Conservation (phyloP, 1,140 invertebrate species). For the Macrotrachela quadricornifera region DNA sequence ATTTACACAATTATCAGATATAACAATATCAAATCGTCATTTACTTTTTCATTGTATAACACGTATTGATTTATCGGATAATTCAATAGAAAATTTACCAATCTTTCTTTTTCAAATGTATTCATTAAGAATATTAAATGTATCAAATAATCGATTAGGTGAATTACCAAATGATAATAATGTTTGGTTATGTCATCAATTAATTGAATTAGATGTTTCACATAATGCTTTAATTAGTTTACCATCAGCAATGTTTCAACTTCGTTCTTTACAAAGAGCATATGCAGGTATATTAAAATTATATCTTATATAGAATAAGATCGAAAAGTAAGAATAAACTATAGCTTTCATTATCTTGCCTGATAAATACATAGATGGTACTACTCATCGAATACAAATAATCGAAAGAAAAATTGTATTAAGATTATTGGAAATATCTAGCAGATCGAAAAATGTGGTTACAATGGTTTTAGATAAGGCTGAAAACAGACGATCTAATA, state of each 20-base stretch:
- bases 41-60: slow-evolving; percentile 68
- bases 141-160: slow-evolving; percentile 65
- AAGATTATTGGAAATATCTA: too few species aligned
- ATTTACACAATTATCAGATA: slow-evolving; percentile 48
- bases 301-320: too few species aligned
- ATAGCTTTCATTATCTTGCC: too few species aligned
- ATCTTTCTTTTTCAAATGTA: slow-evolving; percentile 56
- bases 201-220: slow-evolving; percentile 4
- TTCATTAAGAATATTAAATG: slow-evolving; percentile 53
- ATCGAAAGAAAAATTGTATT: too few species aligned
- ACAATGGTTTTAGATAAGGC: too few species aligned
- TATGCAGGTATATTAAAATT: too few species aligned
- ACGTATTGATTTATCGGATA: slow-evolving; percentile 72
- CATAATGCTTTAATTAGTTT: neutral
- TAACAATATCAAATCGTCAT: slow-evolving; percentile 37
- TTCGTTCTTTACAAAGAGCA: neutral
- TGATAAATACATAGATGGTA: too few species aligned
- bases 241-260: neutral
- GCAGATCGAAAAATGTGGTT: too few species aligned
- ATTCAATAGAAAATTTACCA: slow-evolving; percentile 57
- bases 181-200: neutral
- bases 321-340: too few species aligned
- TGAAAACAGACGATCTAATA: too few species aligned
- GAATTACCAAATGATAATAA: slow-evolving; percentile 36
- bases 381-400: too few species aligned